Base-by-base conservation (phyloP, 2,888 invertebrate genomes). In the Cheiracanthium punctorium region DNA sequence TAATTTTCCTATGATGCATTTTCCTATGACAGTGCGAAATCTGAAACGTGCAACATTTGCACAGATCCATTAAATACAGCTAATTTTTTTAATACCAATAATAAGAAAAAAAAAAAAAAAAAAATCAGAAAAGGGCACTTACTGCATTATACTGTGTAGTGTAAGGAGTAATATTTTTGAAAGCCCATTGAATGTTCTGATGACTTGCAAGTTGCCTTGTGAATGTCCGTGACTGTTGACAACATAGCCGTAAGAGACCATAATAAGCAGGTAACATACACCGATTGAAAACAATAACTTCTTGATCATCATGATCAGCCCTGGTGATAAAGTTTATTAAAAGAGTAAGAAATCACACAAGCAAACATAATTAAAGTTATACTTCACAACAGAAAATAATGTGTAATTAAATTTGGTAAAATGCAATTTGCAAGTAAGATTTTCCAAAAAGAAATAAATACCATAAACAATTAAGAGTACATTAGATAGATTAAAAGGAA, bases 101-200 rank as follows among this genome's bases (percentile, higher is more conserved):
- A 65, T 10, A 17, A 8, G 12, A 37, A 37, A 67, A 28, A 29
- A 67, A 20, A 20, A 10, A 67, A 14, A 10, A 10, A 29, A 24
- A 1, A 37, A 37, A 12, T 37, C 1, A 24, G 12, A 5, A 58
- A 58, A 58, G 17, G 1, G 24, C n/a, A 91, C 91, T 92, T 91
- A 94, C 95, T 88, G 95, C 95, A 24, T 96, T 95, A 93, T 98
- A 98, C 90, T 98, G 96, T 29, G 96, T 96, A 7, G 97, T 96
- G 92, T 97, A 97, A n/a, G 97, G 97, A 41, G 97, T 96, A 89
- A 98, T 97, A 92, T 98, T 98, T 91, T 97, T 95, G 92, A 98
- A 98, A 32, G 98, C 98, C 98, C 98, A 98, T 91, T 97, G 96
- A 65, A 98, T 94, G 93, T 98, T 98, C 92, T 98, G 97, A 93